These are phyloP conservation scores for Anthopleura sola DNA, from an alignment of 64 coral and sea anemone genomes.

Conservation along the genomic window DNA sequence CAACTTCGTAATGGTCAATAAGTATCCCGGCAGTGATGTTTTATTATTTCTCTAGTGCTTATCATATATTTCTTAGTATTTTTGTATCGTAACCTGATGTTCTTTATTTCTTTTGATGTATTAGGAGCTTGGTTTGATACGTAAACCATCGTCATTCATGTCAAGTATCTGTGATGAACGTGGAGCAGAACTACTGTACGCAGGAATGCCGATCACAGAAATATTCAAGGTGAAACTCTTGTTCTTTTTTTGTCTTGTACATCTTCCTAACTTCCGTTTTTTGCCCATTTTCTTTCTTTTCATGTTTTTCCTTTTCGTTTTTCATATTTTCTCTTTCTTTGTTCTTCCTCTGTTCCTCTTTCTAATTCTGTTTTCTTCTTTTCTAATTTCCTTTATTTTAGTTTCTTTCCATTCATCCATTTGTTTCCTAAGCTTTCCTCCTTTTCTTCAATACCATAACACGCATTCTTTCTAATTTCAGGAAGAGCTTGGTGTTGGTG, in stretches of 20 bases:
- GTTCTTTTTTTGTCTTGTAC: background rate
- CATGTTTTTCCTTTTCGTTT: too few relatives aligned
- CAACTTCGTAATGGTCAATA: too few relatives aligned
- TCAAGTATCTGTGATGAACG: constrained; percentile 99
- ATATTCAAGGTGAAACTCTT: constrained; percentile 66
- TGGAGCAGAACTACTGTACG: constrained; percentile 94
- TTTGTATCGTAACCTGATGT: too few relatives aligned
- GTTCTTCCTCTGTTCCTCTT: background rate
- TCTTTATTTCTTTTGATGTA: too few relatives aligned
- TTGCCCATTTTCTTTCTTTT: too few relatives aligned
- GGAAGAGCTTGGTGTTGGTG: constrained; percentile 90
- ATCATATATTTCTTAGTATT: too few relatives aligned
- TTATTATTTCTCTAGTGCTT: too few relatives aligned
- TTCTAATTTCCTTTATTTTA: background rate
- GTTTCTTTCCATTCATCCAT: background rate
- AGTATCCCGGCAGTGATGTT: too few relatives aligned
- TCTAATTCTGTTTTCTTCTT: background rate
- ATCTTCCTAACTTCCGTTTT: background rate
- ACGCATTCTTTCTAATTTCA: background rate
- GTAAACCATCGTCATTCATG: constrained; percentile 98
- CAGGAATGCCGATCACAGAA: constrained; percentile 96
- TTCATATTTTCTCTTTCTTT: background rate
- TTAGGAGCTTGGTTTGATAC: constrained; percentile 94
- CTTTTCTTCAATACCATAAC: too few relatives aligned
- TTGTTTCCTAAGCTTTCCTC: background rate